Evolutionary conservation across 2,797 vertebrate genomes (phyloP), one percentile per base, ranked within the genome.

Genomic region (Brachymystax lenok): DNA sequence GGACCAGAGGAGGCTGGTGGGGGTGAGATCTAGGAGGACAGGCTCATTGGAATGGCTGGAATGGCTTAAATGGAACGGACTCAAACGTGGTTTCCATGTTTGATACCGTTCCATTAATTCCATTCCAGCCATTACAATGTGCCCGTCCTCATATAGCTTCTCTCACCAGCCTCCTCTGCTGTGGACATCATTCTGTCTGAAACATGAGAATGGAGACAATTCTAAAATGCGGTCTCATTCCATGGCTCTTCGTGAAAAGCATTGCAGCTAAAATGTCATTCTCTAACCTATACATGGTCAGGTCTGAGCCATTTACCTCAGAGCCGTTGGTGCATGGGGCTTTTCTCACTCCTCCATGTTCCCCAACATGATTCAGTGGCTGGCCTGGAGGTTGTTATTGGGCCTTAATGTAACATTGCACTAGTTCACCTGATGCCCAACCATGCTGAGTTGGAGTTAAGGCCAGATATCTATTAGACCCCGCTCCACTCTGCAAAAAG

Each of bases 381-480:
- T 30, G 73, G 73, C 67, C 74, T 69, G 40, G 30, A 79, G 77
- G 27, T 76, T 76, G 73, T 75, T 80, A 76, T 77, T 69, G 64
- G 69, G 67, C 77, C 69, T 68, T 73, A 86, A 80, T 86, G 74
- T 66, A 78, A 77, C 69, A 71, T 5, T 59, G 33, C 69, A 75
- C 73, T 46, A 68, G 68, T 63, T 81, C 75, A 79, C 79, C 82
- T 79, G 77, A 68, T 83, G 77, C 66, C 70, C 76, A 24, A 73
- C 21, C 70, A 54, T 17, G n/a, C 24, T 0, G 17, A 73, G 82
- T 76, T 80, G 51, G 5, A 71, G 61, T 19, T n/a, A 16, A 71
- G 79, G 78, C 75, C 78, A 74, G 73, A 66, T 77, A 77, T 83
- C 73, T 69, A 87, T 84, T 81, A 78, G 71, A 74, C 19, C 68